Evolutionary conservation across 1,140 invertebrate species (phyloP).

Genomic region (Trigoniulus corallinus): DNA sequence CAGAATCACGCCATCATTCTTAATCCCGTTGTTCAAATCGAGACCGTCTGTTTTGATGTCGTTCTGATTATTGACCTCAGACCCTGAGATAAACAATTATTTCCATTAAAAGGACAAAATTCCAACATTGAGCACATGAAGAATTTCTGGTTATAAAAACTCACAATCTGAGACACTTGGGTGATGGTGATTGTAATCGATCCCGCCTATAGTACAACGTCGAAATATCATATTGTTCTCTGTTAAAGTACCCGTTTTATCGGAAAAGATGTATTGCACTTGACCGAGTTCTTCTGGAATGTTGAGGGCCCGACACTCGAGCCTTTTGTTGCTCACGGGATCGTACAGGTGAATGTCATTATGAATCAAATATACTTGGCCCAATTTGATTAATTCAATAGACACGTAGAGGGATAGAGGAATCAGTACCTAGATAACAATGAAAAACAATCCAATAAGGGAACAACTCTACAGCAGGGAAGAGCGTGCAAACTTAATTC

Average conservation of each 20-base stretch:
- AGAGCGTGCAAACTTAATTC: no score
- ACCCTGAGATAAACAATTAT: neutral
- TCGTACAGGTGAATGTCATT: slow-evolving; percentile 77
- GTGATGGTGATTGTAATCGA: slow-evolving; percentile 62
- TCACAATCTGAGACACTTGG: slow-evolving; percentile 6
- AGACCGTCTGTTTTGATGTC: no score
- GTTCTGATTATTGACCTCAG: neutral
- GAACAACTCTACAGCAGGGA: neutral
- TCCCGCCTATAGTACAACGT: slow-evolving; percentile 67
- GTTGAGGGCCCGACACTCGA: slow-evolving; percentile 89
- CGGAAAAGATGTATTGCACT: slow-evolving; percentile 90
- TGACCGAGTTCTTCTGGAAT: slow-evolving; percentile 94
- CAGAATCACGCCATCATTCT: slow-evolving; percentile 23
- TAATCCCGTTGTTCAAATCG: no score
- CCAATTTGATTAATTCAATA: slow-evolving; percentile 88
- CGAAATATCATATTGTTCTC: slow-evolving; percentile 96
- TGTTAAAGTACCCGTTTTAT: slow-evolving; percentile 93
- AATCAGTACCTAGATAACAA: slow-evolving; percentile 65
- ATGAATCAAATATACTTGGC: slow-evolving; percentile 90
- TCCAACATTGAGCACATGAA: no score
- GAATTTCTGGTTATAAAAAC: no score
- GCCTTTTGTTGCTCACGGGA: slow-evolving; percentile 56
- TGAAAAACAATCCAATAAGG: neutral
- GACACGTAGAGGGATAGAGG: slow-evolving; percentile 92
- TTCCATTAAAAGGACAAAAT: no score